Conservation (phyloP, 2,888 invertebrate species). For the Azorinus chamasolen region DNA sequence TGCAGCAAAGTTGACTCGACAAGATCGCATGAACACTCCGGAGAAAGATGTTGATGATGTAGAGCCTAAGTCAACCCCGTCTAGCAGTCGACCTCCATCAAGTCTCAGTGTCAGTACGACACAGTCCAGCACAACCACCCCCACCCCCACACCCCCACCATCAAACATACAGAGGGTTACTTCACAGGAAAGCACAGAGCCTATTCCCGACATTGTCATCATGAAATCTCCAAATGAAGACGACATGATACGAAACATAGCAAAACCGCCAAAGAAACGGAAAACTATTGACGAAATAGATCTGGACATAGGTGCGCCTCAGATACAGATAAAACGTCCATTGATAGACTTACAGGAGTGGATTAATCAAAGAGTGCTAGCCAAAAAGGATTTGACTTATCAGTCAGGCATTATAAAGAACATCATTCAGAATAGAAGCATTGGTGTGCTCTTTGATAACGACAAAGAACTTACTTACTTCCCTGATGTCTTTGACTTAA, state of each 20-base stretch:
- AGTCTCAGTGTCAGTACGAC: conserved; percentile 58
- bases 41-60: conserved; percentile 54
- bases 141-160: conserved; percentile 52
- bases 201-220: conserved; percentile 7
- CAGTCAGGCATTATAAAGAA: conserved; percentile 93
- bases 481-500: conserved; percentile 89
- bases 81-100: conserved; percentile 61
- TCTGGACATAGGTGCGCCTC: conserved; percentile 50
- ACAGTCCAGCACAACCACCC: conserved; percentile 52
- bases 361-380: conserved; percentile 96
- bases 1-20: conserved; percentile 17
- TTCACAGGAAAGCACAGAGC: conserved; percentile 36
- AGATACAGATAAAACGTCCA: conserved; percentile 65
- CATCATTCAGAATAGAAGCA: conserved; percentile 88
- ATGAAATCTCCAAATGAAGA: conserved; percentile 66
- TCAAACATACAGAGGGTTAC: conserved; percentile 29
- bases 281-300: conserved; percentile 88
- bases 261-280: conserved; percentile 96
- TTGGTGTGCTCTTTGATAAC: conserved; percentile 94
- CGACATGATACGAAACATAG: conserved; percentile 79
- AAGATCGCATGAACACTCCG: conserved; percentile 58
- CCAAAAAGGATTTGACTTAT: conserved; percentile 92
- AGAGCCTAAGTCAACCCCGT: conserved; percentile 63
- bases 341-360: conserved; percentile 95
- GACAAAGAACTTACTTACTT: conserved; percentile 91